Evolutionary conservation across 2,797 vertebrate species (phyloP).

Genomic region (Cuniculus paca): DNA sequence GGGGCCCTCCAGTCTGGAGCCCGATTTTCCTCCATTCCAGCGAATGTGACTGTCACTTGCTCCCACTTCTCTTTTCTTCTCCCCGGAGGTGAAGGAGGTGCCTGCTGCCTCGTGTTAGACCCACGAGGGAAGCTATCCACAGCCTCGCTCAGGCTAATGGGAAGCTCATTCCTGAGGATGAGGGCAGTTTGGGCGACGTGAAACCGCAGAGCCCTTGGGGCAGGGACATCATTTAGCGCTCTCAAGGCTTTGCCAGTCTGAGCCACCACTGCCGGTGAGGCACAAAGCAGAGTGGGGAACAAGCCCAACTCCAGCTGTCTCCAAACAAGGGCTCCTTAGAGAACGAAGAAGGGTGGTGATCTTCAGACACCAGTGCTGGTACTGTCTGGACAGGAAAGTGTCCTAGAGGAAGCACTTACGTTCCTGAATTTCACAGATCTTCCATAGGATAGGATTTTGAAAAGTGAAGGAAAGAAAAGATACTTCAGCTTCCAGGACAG

Average conservation of each 20-base stretch:
- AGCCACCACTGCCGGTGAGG: neutral
- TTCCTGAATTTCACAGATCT: neutral
- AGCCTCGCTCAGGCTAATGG: neutral
- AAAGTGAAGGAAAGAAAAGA: neutral
- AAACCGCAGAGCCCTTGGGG: neutral
- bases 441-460: neutral
- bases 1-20: neutral
- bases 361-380: neutral
- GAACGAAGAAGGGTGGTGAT: fast-evolving
- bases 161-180: neutral
- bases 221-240: neutral
- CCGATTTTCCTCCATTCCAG: neutral
- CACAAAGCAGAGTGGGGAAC: neutral
- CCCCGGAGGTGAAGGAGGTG: neutral
- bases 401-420: neutral
- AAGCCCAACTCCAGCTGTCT: neutral
- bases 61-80: neutral
- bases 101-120: neutral
- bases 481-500: neutral
- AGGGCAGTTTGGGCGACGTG: neutral
- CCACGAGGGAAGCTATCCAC: too few species aligned
- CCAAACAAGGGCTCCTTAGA: neutral
- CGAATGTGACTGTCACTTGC: neutral
- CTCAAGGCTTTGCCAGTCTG: neutral
- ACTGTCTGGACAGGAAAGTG: neutral